Evolutionary conservation across 1,140 invertebrate genomes (phyloP).

Genomic region (Oreohelix idahoensis): DNA sequence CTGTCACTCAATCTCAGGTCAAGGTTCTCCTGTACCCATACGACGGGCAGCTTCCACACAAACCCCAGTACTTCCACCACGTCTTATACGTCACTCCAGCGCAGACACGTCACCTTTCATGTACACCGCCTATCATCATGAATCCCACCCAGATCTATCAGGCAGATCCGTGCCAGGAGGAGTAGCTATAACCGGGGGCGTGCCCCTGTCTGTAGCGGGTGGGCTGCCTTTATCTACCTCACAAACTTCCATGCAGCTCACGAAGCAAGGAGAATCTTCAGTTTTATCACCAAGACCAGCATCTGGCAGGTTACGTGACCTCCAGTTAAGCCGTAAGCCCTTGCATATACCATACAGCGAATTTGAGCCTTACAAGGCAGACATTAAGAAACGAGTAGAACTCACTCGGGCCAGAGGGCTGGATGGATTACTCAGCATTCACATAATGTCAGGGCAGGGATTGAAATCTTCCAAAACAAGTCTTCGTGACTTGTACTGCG

Average conservation of each 20-base stretch:
- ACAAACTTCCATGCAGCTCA: conserved; percentile 41
- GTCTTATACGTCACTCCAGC: conserved; percentile 72
- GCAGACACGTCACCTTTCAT: conserved; percentile 56
- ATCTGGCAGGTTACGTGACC: conserved; percentile 63
- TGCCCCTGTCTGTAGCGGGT: conserved; percentile 43
- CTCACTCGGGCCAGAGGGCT: conserved; percentile 77
- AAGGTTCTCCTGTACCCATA: conserved; percentile 58
- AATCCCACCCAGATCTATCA: conserved; percentile 64
- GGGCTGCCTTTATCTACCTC: conserved; percentile 61
- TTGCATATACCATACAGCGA: conserved; percentile 70
- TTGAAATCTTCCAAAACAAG: conserved; percentile 81
- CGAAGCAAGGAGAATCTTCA: conserved; percentile 1
- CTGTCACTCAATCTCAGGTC: conserved; percentile 73
- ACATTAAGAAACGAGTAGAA: conserved; percentile 61
- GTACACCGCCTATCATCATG: conserved; percentile 81
- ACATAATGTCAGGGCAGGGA: conserved; percentile 89
- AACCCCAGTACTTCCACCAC: conserved; percentile 78
- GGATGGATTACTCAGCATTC: conserved; percentile 91
- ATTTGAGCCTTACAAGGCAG: conserved; percentile 67
- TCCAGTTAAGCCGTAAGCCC: conserved; percentile 69
- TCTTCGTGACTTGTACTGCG: conserved; percentile 92
- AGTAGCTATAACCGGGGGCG: conserved; percentile 28
- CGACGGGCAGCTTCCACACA: conserved; percentile 71
- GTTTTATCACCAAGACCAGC: conserved; percentile 29
- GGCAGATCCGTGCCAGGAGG: conserved; percentile 30